Base-by-base conservation (phyloP, 2,797 vertebrate species). In the Apogon hyalosoma region DNA sequence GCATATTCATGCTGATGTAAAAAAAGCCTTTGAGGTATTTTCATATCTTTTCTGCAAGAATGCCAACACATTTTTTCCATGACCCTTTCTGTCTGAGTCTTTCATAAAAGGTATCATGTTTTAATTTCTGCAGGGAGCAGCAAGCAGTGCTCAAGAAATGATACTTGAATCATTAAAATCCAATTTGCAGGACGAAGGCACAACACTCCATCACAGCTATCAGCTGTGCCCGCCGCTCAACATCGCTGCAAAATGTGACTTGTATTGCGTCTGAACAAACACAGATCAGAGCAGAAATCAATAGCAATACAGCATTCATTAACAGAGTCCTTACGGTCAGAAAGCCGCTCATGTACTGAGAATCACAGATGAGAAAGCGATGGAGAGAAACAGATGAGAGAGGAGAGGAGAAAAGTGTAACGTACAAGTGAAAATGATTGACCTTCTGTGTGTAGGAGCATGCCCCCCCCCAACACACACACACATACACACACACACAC, bases 251-350 rank as follows among this genome's bases (percentile, higher is more conserved):
- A 77, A 80, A 79, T 47, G 46, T 51, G 72, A 69, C 75, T 73
- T 67, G 67, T 79, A 53, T 82, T 74, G 70, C 31, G 53, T 38
- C 75, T 54, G 75, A 79, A 79, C 85, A 85, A 90, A 87, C 79
- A 80, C 67, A 80, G 86, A 92, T 89, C 82, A 90, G 75, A 69
- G 60, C 67, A 75, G 75, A 81, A 90, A 91, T 89, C 92, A 81
- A 92, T 92, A 86, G 82, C 73, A 80, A 81, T 85, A 83, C 40
- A 79, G 51, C 62, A 67, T 83, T 89, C 76, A 88, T 90, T 88
- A 85, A 85, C 69, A 72, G 74, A 90, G 83, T 82, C 75, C 74
- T 83, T 69, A 80, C 48, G 31, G 80, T 84, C 70, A 79, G 75
- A 69, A 63, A 72, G 70, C 59, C 14, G 48, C 49, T 74, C 75